phyloP scores from a whole-genome alignment of 2,113 vertebrate species.

The Larimichthys polyactis region DNA sequence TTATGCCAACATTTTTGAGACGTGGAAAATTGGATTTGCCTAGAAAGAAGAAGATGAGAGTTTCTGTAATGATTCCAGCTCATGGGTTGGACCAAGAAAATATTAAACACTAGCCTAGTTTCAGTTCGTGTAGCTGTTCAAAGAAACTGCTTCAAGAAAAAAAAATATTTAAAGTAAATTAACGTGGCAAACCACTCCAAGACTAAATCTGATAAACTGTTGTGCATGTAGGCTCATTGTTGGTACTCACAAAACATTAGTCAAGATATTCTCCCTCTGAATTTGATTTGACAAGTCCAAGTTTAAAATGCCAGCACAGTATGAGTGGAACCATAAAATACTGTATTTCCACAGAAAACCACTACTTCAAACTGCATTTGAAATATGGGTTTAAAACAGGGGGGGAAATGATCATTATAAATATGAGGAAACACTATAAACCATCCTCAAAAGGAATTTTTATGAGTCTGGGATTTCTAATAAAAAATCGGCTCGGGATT shows the following conservation, averaged over 20 bases:
- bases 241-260: constrained; percentile 47
- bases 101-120: constrained; percentile 43
- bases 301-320: constrained; percentile 24
- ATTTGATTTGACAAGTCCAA: constrained; percentile 55
- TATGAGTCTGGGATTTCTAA: constrained; percentile 70
- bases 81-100: constrained; percentile 45
- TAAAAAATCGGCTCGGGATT: constrained; percentile 67
- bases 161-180: constrained; percentile 45
- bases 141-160: constrained; percentile 46
- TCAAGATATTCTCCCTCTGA: constrained; percentile 20
- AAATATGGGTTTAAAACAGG: constrained; percentile 65
- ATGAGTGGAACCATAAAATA: constrained; percentile 44
- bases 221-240: constrained; percentile 54
- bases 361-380: constrained; percentile 78
- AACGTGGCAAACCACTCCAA: constrained; percentile 24
- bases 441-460: constrained; percentile 80
- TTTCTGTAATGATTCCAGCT: constrained; percentile 56
- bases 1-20: constrained; percentile 27
- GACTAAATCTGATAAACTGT: constrained; percentile 63
- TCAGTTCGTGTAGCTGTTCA: constrained; percentile 45
- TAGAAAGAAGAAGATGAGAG: constrained; percentile 52
- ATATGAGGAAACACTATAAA: constrained; percentile 74
- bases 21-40: constrained; percentile 47
- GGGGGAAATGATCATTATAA: constrained; percentile 71
- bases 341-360: constrained; percentile 35